phyloP scores from a whole-genome alignment of 2,888 invertebrate genomes.

The Phortica magna region DNA sequence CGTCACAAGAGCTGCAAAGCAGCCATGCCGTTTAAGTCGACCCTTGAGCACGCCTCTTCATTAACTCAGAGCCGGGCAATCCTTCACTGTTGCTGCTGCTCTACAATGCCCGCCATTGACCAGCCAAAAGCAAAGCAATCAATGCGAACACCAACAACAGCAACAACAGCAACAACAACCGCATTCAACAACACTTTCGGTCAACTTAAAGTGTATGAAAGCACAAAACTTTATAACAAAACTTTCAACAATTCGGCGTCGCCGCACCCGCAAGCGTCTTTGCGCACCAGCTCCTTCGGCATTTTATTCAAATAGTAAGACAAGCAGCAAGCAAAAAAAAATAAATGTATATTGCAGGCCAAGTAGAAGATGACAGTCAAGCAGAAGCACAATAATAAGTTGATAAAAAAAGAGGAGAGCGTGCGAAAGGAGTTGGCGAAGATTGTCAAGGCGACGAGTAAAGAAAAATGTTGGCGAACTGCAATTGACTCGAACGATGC shows the following conservation, averaged over 20 bases:
- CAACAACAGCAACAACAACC: not conserved
- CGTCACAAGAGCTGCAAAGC: not conserved
- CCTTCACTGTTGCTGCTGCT: not conserved
- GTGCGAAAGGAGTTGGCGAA: conserved; percentile 33
- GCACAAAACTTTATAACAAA: conserved; percentile 57
- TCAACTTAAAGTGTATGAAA: conserved; percentile 43
- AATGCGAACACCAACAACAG: conserved; percentile 13
- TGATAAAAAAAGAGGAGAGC: conserved; percentile 37
- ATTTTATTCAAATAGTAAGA: conserved; percentile 22
- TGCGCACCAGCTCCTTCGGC: not conserved
- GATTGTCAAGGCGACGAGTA: conserved; percentile 47
- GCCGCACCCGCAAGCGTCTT: not conserved
- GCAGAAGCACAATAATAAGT: conserved; percentile 17
- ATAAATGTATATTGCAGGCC: not conserved
- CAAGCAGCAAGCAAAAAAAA: conserved; percentile 1
- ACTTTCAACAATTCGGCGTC: conserved; percentile 49
- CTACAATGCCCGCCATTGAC: not conserved
- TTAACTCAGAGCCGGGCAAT: conserved; percentile 1
- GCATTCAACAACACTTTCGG: conserved; percentile 26
- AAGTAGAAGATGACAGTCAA: conserved; percentile 27
- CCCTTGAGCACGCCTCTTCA: conserved; percentile 21
- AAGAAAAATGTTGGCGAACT: conserved; percentile 54
- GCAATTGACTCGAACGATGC: conserved; percentile 29
- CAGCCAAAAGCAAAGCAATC: conserved; percentile 1
- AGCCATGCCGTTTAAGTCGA: not conserved